These are phyloP conservation scores for Tetragonula clypearis DNA, from an alignment of 1,140 invertebrate species.

Conservation along the genomic window DNA sequence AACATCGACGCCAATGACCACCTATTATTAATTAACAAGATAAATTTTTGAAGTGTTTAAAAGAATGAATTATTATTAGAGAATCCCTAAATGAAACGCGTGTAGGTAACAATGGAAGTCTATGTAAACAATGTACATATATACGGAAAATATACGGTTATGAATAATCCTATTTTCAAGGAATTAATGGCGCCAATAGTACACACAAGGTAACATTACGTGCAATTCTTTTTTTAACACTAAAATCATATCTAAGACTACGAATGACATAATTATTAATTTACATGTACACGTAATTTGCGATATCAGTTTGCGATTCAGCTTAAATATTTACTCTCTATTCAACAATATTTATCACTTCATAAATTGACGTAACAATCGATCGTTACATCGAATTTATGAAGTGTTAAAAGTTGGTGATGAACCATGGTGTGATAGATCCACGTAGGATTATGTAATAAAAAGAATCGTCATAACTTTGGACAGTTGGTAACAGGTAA, in stretches of 20 bases:
- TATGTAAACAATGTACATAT: background rate
- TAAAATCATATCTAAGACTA: background rate
- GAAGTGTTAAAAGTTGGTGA: background rate
- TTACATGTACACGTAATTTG: background rate
- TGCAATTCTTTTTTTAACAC: background rate
- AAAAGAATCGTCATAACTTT: background rate
- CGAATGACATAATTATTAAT: background rate
- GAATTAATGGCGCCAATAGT: background rate
- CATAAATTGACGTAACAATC: too few relatives aligned
- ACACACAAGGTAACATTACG: background rate
- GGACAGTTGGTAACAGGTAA: too few relatives aligned
- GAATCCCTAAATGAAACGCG: too few relatives aligned
- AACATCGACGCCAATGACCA: background rate
- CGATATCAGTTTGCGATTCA: too few relatives aligned
- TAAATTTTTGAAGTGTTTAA: background rate
- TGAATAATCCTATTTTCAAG: background rate
- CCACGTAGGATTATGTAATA: background rate
- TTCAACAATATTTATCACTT: background rate
- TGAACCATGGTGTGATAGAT: background rate
- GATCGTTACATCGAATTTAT: background rate
- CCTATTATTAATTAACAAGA: background rate
- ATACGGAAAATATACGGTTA: background rate
- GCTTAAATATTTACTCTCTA: too few relatives aligned
- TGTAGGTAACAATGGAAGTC: background rate
- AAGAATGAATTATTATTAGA: background rate